Evolutionary conservation across 1,140 invertebrate species (phyloP), one percentile per base, ranked within the genome.

Genomic region (Daktulosphaira vitifoliae): DNA sequence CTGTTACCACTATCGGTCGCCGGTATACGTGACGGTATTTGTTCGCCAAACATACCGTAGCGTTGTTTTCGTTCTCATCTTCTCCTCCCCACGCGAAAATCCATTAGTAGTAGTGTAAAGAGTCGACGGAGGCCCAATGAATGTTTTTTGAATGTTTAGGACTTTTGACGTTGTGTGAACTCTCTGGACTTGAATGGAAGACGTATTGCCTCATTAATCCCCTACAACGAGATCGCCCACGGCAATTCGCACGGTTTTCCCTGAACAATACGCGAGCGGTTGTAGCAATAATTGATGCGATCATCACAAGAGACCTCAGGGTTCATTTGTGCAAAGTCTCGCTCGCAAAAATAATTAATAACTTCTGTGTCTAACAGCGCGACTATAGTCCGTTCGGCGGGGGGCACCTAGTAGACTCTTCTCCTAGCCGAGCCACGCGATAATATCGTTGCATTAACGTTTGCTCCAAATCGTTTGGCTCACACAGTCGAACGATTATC

Each of bases 1-100:
- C 37, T 11, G 29, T 33, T 33, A 16, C 26, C 3, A 8, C 29
- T 26, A n/a, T n/a, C 25, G 26, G 49, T 23, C 49, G 39, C 39
- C 49, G 49, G 25, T 25, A 54, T 54, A 54, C 52, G 52, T 54
- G 52, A 54, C 52, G 37, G 38, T 54, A 23, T 39, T 29, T 54
- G 38, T 33, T 29, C 46, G 46, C 5, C 15, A 39, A 39, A 39
- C 20, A 18, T 39, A 33, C 29, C n/a, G 11, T 33, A 33, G 11
- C 11, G 11, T 33, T 33, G 11, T 33, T 33, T 33, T 33, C n/a
- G n/a, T 33, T 33, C 29, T 11, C 29, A 33, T 33, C n/a, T n/a
- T n/a, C n/a, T n/a, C 18, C 20, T 54, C 20, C n/a, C 37, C 20
- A 13, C 11, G 8, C 52, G 22, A 39, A 54, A 22, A 38, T 13